Conservation (phyloP, 2,888 invertebrate genomes). For the Lacanobia oleracea region DNA sequence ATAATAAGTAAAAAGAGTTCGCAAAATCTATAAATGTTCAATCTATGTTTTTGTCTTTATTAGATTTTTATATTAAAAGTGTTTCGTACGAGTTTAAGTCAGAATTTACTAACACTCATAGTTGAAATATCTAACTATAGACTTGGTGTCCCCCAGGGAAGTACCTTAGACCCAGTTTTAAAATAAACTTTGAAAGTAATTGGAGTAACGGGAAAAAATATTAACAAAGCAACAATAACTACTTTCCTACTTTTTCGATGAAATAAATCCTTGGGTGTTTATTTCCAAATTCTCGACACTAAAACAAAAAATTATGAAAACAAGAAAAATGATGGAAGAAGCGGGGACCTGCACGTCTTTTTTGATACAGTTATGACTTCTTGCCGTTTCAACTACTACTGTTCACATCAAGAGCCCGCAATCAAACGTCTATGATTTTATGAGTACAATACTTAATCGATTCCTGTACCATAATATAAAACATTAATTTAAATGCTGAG, state of each 20-base stretch:
- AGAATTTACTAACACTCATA: too few relatives aligned
- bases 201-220: background rate
- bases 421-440: slow-evolving; percentile 43
- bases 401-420: slow-evolving; percentile 18
- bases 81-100: background rate
- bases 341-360: background rate
- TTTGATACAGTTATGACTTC: background rate
- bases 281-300: background rate
- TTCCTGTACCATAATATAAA: slow-evolving; percentile 47
- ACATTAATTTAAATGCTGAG: slow-evolving; percentile 36
- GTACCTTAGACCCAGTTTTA: slow-evolving; percentile 21
- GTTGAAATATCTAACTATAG: background rate
- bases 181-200: background rate
- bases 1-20: background rate
- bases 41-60: background rate
- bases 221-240: background rate
- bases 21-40: background rate
- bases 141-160: slow-evolving; percentile 35
- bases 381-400: background rate
- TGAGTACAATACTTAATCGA: slow-evolving; percentile 46
- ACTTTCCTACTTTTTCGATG: background rate
- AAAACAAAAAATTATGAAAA: background rate
- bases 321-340: background rate
- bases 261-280: background rate
- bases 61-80: background rate